Base-by-base conservation (phyloP, 2,888 invertebrate genomes). In the Apoda limacodes region DNA sequence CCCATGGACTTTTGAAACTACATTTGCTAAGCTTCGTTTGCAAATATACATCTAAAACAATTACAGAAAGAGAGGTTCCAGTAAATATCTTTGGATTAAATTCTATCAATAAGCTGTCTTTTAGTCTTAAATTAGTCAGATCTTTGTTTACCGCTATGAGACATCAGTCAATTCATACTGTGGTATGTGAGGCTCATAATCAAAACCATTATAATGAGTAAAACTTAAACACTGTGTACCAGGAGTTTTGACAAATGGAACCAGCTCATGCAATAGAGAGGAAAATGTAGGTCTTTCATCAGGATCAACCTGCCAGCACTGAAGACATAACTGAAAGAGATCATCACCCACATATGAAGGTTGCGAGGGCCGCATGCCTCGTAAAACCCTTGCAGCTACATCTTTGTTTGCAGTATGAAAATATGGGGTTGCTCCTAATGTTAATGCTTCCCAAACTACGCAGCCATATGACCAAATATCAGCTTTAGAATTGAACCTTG, bases 391-490 rank as follows among this genome's bases (percentile, higher is more conserved):
- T 6, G 86, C 85, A 1, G 85, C 67, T 1, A 92, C 81, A 48
- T 90, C 89, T 47, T 84, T 84, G 35, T 82, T 86, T 3, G 74
- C 67, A n/a, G 90, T 80, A 47, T 86, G 85, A 2, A 86, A 82
- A 55, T 90, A 93, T 0, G 90, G 90, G 1, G 93, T 93, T 1
- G 86, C 93, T 20, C 87, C 93, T 52, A 93, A 70, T 3, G 89
- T 86, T 44, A 89, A 82, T 37, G 89, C 86, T 65, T 94, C 94
- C 93, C 93, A 94, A 38, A 93, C 70, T 7, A 93, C 60, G 36
- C 91, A 87, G 1, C 90, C 93, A 60, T 88, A 92, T 0, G 92
- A 89, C 93, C 93, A 94, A 4, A 92, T 83, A 52, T 93, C 92
- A 31, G 89, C 89, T 50, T 90, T 88, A 3, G 81, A 70, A n/a